Percentiles rank a stretch among this genome's conserved stretches.
Conservation (phyloP, 1,140 invertebrate species). For the Bombus huntii region DNA sequence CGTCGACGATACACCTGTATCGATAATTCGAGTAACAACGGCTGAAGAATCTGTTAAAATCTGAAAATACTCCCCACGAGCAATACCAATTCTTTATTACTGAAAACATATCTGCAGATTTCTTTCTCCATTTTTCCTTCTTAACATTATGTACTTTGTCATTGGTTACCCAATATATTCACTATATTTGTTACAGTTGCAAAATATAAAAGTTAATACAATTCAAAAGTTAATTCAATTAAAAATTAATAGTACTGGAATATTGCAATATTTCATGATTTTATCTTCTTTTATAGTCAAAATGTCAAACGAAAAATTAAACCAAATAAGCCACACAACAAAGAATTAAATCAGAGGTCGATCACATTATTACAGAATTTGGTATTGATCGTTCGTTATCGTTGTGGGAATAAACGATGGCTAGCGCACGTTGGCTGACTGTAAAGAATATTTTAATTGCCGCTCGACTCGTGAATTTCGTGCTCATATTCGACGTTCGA, state of each 20-base stretch:
- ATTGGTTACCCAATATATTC: no score
- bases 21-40: not conserved
- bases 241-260: no score
- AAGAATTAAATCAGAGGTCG: not conserved
- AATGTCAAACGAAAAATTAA: no score
- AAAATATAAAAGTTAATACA: no score
- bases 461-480: slow-evolving; percentile 70
- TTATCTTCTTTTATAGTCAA: no score
- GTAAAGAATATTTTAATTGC: slow-evolving; percentile 76
- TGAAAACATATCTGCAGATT: slow-evolving; percentile 2
- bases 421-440: slow-evolving; percentile 36
- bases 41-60: not conserved
- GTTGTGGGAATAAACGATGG: slow-evolving; percentile 60
- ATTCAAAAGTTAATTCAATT: no score
- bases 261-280: no score
- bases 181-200: no score
- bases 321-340: not conserved
- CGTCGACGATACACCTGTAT: not conserved
- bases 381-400: slow-evolving; percentile 52
- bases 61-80: not conserved
- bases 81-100: no score
- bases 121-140: not conserved
- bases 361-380: slow-evolving; percentile 40
- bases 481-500: slow-evolving; percentile 73
- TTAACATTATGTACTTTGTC: no score